Evolutionary conservation across 2,797 vertebrate species (phyloP), one percentile per base, ranked within the genome.

Genomic region (Pteropus rufus): DNA sequence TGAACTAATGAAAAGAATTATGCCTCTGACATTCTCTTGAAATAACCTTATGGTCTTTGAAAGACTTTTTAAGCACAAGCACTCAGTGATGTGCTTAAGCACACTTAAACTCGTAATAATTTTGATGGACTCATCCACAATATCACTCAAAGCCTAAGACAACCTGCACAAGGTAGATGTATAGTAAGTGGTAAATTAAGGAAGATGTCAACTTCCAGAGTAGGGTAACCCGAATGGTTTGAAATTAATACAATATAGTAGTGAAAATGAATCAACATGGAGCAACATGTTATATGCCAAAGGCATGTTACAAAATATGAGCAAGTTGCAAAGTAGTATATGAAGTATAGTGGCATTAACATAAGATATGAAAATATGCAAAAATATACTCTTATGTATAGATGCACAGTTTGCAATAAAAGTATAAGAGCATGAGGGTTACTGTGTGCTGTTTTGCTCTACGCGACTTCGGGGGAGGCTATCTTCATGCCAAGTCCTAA

Each of bases 1-100:
- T 49, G 49, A 49, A 49, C 49, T 49, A 96, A 62, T 29, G 36
- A 39, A 92, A 88, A 96, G 41, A 94, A 97, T 84, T 24, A 52
- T 5, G n/a, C 18, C 44, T 44, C 23, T 29, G 62, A 8, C 18
- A n/a, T 52, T 58, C n/a, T 81, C 73, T 90, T 85, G 62, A 80
- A 83, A 94, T 18, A 93, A 34, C 11, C 15, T 65, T 46, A 31
- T 4, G 60, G 64, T 88, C 39, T 79, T 62, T 82, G 31, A 91
- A 90, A 94, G 31, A 62, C 7, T 31, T 92, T 83, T 92, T 36
- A 80, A 91, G 70, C 23, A 93, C 2, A 95, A 89, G 49, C 34
- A 83, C 29, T 70, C 5, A 65, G 31, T 10, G 31, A 34, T 62
- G 16, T 34, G 64, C 26, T 89, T 67, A 39, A 46, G 49, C 10